Evolutionary conservation across 2,113 vertebrate species (phyloP), one percentile per base, ranked within the genome.

Genomic region (Rhinogobius similis): DNA sequence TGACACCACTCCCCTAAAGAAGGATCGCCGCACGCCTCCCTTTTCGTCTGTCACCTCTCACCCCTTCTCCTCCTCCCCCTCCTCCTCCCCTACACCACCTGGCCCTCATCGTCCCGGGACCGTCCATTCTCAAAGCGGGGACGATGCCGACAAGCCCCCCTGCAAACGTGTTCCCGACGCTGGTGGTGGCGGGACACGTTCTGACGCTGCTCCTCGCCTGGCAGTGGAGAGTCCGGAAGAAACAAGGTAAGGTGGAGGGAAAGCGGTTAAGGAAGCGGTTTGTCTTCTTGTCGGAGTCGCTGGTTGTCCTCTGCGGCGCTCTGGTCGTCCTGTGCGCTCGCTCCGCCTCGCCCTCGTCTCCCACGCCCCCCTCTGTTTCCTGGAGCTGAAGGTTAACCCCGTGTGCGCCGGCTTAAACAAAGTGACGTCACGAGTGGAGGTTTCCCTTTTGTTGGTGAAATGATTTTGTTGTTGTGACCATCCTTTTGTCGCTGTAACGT

Each of bases 141-240:
- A 87, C 70, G 75, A 93, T 93, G 92, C 87, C 90, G 89, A 85
- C 92, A 66, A 92, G 90, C 85, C 92, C 93, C 82, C 87, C 90
- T 68, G 94, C 93, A 85, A 77, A 82, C 69, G 86, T 94, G 50
- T 95, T 97, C 90, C 95, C 96, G 5, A 87, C 94, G 81, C 89
- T 96, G 88, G 96, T 97, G 92, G 94, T 95, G 26, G 87, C 85
- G 90, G 95, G 94, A 0, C 96, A 97, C 65, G 83, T 93, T 1
- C 85, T 95, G 11, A 95, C 94, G 13, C 80, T 97, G 75, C 88
- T 94, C 48, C 86, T 87, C 0, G 95, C 93, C 13, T 96, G 95
- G 95, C 91, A 87, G 87, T 94, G 93, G 95, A 90, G 93, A 69
- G 75, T 84, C 52, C 85, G 89, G 56, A 80, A 44, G 72, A 91